phyloP scores from a whole-genome alignment of 2,113 vertebrate species.

The Myotis davidii region DNA sequence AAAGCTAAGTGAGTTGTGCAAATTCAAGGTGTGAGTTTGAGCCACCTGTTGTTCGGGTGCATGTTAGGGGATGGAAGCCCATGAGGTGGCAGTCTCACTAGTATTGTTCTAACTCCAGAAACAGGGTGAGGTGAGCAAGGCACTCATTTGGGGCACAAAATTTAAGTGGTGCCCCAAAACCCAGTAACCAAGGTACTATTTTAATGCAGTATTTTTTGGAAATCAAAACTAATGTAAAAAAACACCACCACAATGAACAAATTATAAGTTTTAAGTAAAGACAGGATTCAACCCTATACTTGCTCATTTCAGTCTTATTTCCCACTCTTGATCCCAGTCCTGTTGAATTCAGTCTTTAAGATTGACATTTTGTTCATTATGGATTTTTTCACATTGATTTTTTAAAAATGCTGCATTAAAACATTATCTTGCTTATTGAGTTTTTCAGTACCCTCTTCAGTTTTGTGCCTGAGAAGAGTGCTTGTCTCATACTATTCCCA shows the following conservation, averaged over 20 bases:
- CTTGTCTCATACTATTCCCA: not conserved
- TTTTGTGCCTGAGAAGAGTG: not conserved
- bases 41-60: not conserved
- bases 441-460: not conserved
- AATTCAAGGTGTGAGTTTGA: not conserved
- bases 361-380: constrained; percentile 14
- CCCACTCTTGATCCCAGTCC: not conserved
- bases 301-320: not conserved
- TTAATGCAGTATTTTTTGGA: constrained; percentile 13
- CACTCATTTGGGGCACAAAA: constrained; percentile 27
- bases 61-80: not conserved
- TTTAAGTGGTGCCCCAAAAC: not conserved
- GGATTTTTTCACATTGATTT: not conserved
- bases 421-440: not conserved
- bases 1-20: not conserved
- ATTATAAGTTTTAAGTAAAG: not conserved
- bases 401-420: not conserved
- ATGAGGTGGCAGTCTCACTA: not conserved
- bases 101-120: not conserved
- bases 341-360: not conserved
- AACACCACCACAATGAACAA: not conserved
- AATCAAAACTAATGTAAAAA: constrained; percentile 4
- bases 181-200: constrained; percentile 4
- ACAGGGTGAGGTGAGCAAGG: constrained; percentile 8
- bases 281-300: not conserved